Percentiles rank a stretch among this genome's conserved stretches.
These are phyloP conservation scores for Zaprionus camerounensis DNA, from an alignment of 1,140 invertebrate species.

Conservation along the genomic window DNA sequence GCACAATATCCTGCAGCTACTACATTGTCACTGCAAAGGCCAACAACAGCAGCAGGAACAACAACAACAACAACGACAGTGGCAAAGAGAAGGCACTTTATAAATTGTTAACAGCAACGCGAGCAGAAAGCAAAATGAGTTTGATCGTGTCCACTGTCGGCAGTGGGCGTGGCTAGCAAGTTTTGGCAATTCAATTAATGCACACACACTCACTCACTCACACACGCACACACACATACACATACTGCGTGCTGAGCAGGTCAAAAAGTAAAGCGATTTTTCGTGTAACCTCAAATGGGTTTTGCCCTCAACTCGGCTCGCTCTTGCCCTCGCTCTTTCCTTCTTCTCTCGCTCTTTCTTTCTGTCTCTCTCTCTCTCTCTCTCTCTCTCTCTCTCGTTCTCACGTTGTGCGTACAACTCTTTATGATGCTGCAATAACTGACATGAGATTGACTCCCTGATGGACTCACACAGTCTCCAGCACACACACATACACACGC, in stretches of 20 bases:
- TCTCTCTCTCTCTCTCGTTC: neutral
- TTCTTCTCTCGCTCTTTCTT: too few species aligned
- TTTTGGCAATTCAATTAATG: conserved; percentile 41
- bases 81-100: conserved; percentile 5
- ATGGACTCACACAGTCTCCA: conserved; percentile 1
- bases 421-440: conserved; percentile 67
- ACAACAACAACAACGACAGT: conserved; percentile 10
- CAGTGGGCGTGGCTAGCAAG: neutral
- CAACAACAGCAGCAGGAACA: conserved; percentile 6
- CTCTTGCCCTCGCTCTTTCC: neutral
- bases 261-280: conserved; percentile 66
- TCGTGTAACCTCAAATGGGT: conserved; percentile 57
- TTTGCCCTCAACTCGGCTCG: neutral
- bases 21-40: conserved; percentile 57
- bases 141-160: neutral
- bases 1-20: conserved; percentile 78
- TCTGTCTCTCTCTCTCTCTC: neutral
- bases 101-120: conserved; percentile 16
- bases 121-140: conserved; percentile 18
- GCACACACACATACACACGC: conserved; percentile 29
- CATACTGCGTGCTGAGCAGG: conserved; percentile 5
- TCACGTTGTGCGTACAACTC: conserved; percentile 35
- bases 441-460: conserved; percentile 38
- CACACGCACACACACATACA: conserved; percentile 7
- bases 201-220: neutral